Percentiles rank a stretch among this genome's conserved stretches.
Conservation (phyloP, 2,113 vertebrate species). For the Spheniscus mendiculus region DNA sequence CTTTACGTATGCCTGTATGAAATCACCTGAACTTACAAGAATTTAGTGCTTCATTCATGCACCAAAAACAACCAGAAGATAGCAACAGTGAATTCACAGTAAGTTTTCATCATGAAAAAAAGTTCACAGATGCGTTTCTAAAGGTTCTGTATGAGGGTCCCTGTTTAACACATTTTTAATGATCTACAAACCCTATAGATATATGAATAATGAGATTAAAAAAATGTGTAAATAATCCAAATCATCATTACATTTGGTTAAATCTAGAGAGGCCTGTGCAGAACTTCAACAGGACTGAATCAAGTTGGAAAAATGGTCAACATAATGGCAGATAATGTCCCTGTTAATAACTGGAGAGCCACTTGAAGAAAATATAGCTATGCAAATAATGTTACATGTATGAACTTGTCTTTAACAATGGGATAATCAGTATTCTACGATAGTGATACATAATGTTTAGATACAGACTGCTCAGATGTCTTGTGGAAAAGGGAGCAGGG, state of each 20-base stretch:
- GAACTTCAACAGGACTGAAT: not conserved
- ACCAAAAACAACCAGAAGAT: not conserved
- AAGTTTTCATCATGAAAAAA: not conserved
- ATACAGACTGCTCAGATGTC: not conserved
- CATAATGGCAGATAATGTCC: not conserved
- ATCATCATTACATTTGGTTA: not conserved
- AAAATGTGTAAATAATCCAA: not conserved
- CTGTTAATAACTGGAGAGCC: not conserved
- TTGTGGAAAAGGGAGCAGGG: not conserved
- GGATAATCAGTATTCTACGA: not conserved
- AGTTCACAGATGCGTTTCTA: not conserved
- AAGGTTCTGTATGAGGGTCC: not conserved
- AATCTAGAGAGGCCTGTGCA: not conserved
- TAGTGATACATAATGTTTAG: not conserved
- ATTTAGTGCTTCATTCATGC: not conserved
- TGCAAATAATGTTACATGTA: not conserved
- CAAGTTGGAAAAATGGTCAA: not conserved
- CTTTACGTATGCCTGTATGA: not conserved
- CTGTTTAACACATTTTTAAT: not conserved
- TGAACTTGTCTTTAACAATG: not conserved
- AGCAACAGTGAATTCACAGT: not conserved
- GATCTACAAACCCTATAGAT: not conserved
- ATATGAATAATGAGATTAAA: not conserved
- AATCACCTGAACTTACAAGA: not conserved
- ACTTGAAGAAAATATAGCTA: not conserved